These are phyloP conservation scores for Chrysolina oricalcia DNA, from an alignment of 2,888 invertebrate genomes.

Conservation along the genomic window DNA sequence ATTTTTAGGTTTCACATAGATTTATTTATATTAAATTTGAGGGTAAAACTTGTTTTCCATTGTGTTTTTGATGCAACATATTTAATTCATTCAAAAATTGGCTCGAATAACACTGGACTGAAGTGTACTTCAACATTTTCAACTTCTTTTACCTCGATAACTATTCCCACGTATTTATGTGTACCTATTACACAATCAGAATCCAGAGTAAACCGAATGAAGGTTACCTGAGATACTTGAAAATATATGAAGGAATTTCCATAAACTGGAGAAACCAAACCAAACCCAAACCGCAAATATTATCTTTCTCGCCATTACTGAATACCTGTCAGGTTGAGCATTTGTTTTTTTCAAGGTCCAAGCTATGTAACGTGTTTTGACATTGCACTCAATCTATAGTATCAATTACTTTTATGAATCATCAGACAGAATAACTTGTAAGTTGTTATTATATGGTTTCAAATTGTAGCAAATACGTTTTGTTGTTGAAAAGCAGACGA, in stretches of 20 bases:
- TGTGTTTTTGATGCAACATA: too few species aligned
- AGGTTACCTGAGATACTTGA: neutral
- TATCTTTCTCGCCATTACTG: neutral
- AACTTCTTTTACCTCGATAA: too few species aligned
- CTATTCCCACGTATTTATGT: too few species aligned
- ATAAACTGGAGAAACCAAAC: neutral
- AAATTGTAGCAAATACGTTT: neutral
- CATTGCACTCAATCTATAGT: neutral
- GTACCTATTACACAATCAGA: neutral
- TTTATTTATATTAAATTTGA: too few species aligned
- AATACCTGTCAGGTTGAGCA: neutral
- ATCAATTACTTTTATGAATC: neutral
- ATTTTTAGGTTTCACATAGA: too few species aligned
- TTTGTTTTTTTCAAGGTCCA: neutral
- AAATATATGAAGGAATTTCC: neutral
- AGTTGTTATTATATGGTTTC: neutral
- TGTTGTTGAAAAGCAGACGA: neutral
- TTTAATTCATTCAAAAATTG: too few species aligned
- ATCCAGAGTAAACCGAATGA: neutral
- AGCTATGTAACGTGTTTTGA: neutral
- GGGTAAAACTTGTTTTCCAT: too few species aligned
- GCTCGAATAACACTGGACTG: too few species aligned
- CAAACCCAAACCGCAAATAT: slow-evolving; percentile 2
- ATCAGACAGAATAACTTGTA: neutral
- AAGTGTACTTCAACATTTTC: too few species aligned